A percentile compares a stretch with the other conserved stretches of the same genome.
Evolutionary conservation across 2,113 vertebrate species (phyloP).

Genomic region (Nothobranchius furzeri): DNA sequence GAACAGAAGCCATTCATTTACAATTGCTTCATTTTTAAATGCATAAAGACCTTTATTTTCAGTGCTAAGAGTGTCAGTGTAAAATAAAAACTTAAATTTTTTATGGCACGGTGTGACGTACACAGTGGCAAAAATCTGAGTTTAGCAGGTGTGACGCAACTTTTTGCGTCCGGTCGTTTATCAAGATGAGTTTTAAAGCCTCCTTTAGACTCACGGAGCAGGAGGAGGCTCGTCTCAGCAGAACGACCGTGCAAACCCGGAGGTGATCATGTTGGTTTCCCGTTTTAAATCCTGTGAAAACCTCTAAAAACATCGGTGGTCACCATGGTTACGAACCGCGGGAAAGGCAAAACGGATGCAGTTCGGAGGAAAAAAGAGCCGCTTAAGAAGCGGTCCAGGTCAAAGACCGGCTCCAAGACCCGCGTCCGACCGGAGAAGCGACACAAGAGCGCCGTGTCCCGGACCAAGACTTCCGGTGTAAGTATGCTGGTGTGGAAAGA

Average conservation of each 20-base stretch:
- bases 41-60: neutral
- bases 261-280: accelerated
- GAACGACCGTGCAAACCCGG: neutral
- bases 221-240: neutral
- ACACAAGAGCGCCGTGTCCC: neutral
- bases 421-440: neutral
- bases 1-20: too few relatives aligned
- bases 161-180: neutral
- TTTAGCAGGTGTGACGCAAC: too few relatives aligned
- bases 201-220: neutral
- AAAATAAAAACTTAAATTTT: neutral
- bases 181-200: slow-evolving; percentile 11
- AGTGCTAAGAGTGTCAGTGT: too few relatives aligned
- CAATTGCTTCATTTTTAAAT: neutral
- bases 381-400: neutral
- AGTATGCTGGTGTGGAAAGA: neutral
- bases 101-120: slow-evolving; percentile 19
- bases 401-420: neutral
- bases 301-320: neutral
- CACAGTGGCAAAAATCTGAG: slow-evolving; percentile 22
- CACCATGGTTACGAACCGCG: slow-evolving; percentile 45
- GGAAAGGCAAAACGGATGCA: neutral
- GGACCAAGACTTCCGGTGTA: neutral
- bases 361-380: neutral
- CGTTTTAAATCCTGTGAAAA: neutral